Base-by-base conservation (phyloP, 2,888 invertebrate genomes). In the Macroteleia sp. region DNA sequence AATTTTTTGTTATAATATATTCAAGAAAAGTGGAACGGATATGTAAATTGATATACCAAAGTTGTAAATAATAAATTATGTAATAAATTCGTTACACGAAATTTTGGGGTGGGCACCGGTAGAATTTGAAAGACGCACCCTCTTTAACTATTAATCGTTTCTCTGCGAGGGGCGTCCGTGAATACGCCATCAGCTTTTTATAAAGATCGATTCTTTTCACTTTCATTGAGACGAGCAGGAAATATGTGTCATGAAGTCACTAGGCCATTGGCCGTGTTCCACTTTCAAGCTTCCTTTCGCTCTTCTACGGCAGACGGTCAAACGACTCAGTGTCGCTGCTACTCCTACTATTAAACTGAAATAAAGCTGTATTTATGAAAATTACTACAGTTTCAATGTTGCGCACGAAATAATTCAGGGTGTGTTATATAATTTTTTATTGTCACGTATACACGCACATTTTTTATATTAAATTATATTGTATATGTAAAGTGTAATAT, bases 171-270 rank as follows among this genome's bases (percentile, higher is more conserved):
- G 17, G 10, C 16, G 36, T 20, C 4, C 16, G 16, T 20, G 6
- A 6, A 17, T 39, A 39, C 28, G 14, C 25, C 25, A 39, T 56
- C 41, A 32, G 54, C 48, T 77, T 70, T 81, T 80, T 78, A 62
- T 78, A 85, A 85, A 82, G 78, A 73, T 57, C 81, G 80, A 80
- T 84, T 85, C 86, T 87, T 90, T 91, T 90, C 91, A 91, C 91
- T 91, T 91, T 91, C 91, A 86, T 90, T 88, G 86, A 85, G 85
- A 82, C 82, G 82, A 84, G 79, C 79, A 84, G 82, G 84, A 88
- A 90, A 91, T 88, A 86, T 87, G 90, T 87, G 90, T 89, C 90
- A 91, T 67, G 85, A 85, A 89, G 90, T 88, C 90, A 90, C 81
- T 87, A 85, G 89, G 90, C 87, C 88, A 86, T 85, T 88, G 89